Evolutionary conservation across 2,888 invertebrate species (phyloP).

Genomic region (Suillia variegata): DNA sequence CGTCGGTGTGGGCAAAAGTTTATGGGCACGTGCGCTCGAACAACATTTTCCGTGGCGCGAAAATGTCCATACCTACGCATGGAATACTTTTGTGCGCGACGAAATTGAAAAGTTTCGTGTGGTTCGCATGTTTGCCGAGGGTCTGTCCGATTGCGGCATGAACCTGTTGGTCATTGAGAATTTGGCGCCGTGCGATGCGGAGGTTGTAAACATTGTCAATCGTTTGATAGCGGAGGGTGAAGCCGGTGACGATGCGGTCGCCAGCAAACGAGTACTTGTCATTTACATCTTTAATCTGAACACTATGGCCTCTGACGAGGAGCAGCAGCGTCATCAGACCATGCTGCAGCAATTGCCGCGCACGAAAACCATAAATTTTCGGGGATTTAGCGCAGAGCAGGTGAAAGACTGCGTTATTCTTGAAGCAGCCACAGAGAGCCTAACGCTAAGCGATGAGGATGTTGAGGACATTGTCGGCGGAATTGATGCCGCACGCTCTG

Average conservation of each 20-base stretch:
- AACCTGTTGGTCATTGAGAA: constrained; percentile 57
- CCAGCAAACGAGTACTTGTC: constrained; percentile 38
- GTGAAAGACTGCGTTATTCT: constrained; percentile 46
- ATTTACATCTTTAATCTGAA: constrained; percentile 52
- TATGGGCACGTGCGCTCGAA: constrained; percentile 40
- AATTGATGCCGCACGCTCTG: constrained; percentile 42
- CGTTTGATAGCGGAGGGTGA: constrained; percentile 16
- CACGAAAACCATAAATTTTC: constrained; percentile 39
- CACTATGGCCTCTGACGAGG: constrained; percentile 27
- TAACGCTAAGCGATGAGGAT: constrained; percentile 33
- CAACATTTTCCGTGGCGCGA: constrained; percentile 53
- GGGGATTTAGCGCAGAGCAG: constrained; percentile 37
- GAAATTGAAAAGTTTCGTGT: constrained; percentile 25
- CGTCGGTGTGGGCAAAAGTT: constrained; percentile 54
- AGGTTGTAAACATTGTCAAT: constrained; percentile 40
- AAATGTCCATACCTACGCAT: constrained; percentile 46
- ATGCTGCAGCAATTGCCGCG: constrained; percentile 31
- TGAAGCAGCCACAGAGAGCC: constrained; percentile 36
- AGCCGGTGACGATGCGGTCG: neutral
- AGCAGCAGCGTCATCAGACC: constrained; percentile 29
- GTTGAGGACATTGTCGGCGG: constrained; percentile 42
- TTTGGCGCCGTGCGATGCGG: constrained; percentile 37
- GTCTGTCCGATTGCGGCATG: constrained; percentile 49
- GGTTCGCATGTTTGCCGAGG: constrained; percentile 27
- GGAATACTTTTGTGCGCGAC: constrained; percentile 37